These are phyloP conservation scores for Perca fluviatilis DNA, from an alignment of 2,113 vertebrate species.

Conservation along the genomic window DNA sequence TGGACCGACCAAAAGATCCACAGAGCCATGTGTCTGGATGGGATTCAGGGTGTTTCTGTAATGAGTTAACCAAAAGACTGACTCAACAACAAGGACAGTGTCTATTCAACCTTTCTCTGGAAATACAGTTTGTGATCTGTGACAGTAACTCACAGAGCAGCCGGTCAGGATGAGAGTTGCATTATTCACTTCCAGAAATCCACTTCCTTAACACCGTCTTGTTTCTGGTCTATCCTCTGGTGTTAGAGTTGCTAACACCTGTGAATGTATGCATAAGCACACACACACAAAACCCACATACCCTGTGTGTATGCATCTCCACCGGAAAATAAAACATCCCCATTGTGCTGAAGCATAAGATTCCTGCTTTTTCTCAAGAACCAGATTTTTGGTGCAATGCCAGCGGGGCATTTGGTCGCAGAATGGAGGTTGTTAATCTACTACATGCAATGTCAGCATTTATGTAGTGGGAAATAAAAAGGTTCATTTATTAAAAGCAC, in stretches of 20 bases:
- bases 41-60: no score
- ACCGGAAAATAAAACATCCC: constrained; percentile 67
- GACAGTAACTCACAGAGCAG: constrained; percentile 14
- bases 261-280: constrained; percentile 24
- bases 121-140: constrained; percentile 27
- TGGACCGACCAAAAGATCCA: no score
- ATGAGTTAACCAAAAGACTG: background rate
- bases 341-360: constrained; percentile 67
- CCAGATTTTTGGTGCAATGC: constrained; percentile 47
- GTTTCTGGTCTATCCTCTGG: constrained; percentile 9
- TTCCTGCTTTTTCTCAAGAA: constrained; percentile 59
- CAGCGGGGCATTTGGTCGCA: constrained; percentile 43
- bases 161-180: constrained; percentile 27
- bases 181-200: constrained; percentile 49
- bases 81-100: constrained; percentile 9
- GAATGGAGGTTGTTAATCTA: constrained; percentile 55
- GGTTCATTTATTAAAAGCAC: constrained; percentile 25
- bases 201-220: constrained; percentile 21
- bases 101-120: constrained; percentile 7
- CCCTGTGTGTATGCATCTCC: constrained; percentile 36
- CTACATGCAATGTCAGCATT: constrained; percentile 57
- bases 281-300: constrained; percentile 15
- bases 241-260: constrained; percentile 48
- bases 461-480: constrained; percentile 33
- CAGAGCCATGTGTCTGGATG: no score